These are phyloP conservation scores for Thamnaconus septentrionalis DNA, from an alignment of 2,113 vertebrate species.

Conservation along the genomic window DNA sequence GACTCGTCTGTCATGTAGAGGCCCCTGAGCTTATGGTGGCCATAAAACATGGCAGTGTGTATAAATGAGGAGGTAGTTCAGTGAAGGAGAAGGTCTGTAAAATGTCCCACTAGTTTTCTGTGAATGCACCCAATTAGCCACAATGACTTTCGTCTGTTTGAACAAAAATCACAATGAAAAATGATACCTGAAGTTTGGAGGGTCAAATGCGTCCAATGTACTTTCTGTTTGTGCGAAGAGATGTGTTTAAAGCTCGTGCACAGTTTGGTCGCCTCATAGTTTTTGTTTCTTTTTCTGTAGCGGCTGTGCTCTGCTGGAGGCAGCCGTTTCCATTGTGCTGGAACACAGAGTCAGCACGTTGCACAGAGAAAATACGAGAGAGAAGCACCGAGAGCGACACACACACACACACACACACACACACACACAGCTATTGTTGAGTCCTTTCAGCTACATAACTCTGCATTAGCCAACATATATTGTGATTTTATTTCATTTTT, in stretches of 20 bases:
- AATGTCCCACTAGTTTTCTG: background rate
- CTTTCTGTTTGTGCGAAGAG: background rate
- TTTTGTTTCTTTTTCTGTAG: slow-evolving; percentile 17
- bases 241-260: slow-evolving; percentile 17
- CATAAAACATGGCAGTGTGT: slow-evolving; percentile 9
- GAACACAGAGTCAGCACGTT: slow-evolving; percentile 56
- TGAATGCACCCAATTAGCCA: background rate
- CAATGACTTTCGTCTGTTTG: background rate
- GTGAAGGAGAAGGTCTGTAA: background rate
- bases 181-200: too few species aligned
- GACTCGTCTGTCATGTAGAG: background rate
- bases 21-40: slow-evolving; percentile 4
- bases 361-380: slow-evolving; percentile 34
- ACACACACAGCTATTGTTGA: background rate
- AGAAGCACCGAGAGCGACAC: background rate
- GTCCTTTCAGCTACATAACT: slow-evolving; percentile 12
- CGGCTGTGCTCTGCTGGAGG: slow-evolving; percentile 26
- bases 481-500: too few species aligned
- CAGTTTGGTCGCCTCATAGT: background rate
- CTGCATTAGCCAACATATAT: slow-evolving; percentile 12
- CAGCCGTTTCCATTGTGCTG: slow-evolving; percentile 57
- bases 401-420: too few species aligned
- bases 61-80: slow-evolving; percentile 7
- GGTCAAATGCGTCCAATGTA: too few species aligned
- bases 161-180: background rate